Evolutionary conservation across 2,888 invertebrate species (phyloP), one percentile per base, ranked within the genome.

Genomic region (Megaustenia siamemsis): DNA sequence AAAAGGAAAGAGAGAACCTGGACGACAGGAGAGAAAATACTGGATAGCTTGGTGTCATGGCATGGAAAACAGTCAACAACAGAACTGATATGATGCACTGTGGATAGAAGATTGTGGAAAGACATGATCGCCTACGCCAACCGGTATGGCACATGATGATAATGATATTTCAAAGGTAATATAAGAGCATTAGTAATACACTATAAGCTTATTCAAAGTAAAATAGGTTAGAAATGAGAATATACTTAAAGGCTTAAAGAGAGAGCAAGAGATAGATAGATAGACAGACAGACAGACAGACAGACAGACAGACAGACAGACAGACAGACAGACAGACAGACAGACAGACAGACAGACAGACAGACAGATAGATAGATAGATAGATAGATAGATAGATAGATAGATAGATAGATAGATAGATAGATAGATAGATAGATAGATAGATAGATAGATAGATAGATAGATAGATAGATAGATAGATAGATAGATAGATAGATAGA

Each of bases 321-420:
- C 24, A 38, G 69, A 69, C 38, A 40, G 24, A 40, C 45, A 28
- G 71, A 38, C 24, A 45, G 43, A 45, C 5, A 45, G 43, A 45
- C 28, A 40, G n/a, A 40, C 15, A 73, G 21, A 24, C 15, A 40
- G 40, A 32, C 40, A 69, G 69, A 69, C 12, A 38, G 69, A 69
- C 40, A 69, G 38, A 38, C 21, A 69, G 38, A 69, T 38, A 69
- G 38, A 53, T 53, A 53, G 53, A 69, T 69, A 69, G 69, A 35
- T 69, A 38, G 69, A 69, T 38, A 69, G 69, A 75, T 75, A 75
- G 49, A 75, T 75, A 75, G 49, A 75, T 49, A 75, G 75, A 45
- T 75, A 49, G 49, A 49, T 40, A 40, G 73, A 43, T 73, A 40
- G 40, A 40, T 73, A 73, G 68, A 32, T 68, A 32, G 68, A 68